phyloP scores from a whole-genome alignment of 2,888 invertebrate species.

The Miltochrista miniata region DNA sequence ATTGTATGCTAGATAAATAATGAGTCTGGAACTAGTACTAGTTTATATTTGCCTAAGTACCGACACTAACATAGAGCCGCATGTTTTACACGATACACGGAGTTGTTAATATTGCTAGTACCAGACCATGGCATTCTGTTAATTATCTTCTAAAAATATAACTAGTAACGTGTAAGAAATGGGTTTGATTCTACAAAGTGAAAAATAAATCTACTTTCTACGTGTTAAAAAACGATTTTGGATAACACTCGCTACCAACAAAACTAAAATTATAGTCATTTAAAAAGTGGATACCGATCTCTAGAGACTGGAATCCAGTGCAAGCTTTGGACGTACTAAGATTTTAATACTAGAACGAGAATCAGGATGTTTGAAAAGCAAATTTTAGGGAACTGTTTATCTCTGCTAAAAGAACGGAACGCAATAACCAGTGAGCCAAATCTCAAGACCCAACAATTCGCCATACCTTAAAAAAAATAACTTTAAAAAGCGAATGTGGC shows the following conservation, averaged over 20 bases:
- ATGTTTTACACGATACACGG: constrained; percentile 1
- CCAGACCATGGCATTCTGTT: neutral
- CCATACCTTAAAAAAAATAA: constrained; percentile 9
- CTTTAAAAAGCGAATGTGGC: constrained; percentile 14
- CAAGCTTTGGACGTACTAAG: neutral
- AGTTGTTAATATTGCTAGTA: neutral
- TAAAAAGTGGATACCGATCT: too few relatives aligned
- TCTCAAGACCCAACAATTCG: constrained; percentile 11
- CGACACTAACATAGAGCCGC: constrained; percentile 5
- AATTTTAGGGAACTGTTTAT: neutral
- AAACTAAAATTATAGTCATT: too few relatives aligned
- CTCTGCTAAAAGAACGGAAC: constrained; percentile 2
- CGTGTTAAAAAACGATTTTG: too few relatives aligned
- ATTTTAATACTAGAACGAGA: too few relatives aligned
- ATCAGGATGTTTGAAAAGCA: neutral
- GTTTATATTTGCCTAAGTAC: constrained; percentile 10
- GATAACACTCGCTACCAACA: too few relatives aligned
- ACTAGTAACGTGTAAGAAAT: too few relatives aligned
- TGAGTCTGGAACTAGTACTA: constrained; percentile 7
- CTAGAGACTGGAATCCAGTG: too few relatives aligned
- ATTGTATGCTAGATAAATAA: constrained; percentile 14
- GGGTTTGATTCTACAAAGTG: neutral
- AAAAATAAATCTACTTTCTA: neutral
- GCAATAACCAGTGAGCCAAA: neutral
- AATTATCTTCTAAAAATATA: too few relatives aligned